Percentiles rank a stretch among this genome's conserved stretches.
Conservation (phyloP, 1,140 invertebrate genomes). For the Laupala kohalensis region DNA sequence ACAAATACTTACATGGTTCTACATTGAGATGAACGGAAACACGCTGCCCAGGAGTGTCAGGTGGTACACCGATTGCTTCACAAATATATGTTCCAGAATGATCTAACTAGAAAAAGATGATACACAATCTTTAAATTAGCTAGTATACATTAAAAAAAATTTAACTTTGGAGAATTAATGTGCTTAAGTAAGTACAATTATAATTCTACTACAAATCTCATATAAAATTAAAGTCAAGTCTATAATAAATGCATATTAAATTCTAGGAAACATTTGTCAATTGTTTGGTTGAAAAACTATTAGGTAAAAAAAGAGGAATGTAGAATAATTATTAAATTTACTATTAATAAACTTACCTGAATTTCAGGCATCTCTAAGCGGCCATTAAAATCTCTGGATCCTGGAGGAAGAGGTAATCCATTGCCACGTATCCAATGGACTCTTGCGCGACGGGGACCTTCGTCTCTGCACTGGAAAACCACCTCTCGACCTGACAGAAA, state of each 20-base stretch:
- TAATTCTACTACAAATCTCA: too few relatives aligned
- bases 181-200: too few relatives aligned
- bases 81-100: slow-evolving; percentile 72
- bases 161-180: too few relatives aligned
- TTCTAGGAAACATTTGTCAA: too few relatives aligned
- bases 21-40: slow-evolving; percentile 52
- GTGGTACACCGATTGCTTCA: slow-evolving; percentile 54
- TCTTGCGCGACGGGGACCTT: slow-evolving; percentile 56
- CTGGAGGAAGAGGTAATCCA: slow-evolving; percentile 52
- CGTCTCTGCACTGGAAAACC: slow-evolving; percentile 82
- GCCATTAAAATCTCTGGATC: slow-evolving; percentile 54
- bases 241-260: too few relatives aligned
- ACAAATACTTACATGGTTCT: slow-evolving; percentile 51
- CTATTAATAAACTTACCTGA: slow-evolving; percentile 39
- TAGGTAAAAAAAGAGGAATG: too few relatives aligned
- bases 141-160: too few relatives aligned
- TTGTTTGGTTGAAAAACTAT: too few relatives aligned
- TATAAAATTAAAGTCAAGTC: too few relatives aligned
- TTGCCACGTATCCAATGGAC: slow-evolving; percentile 64
- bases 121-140: too few relatives aligned
- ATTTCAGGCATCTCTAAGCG: slow-evolving; percentile 76
- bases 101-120: slow-evolving; percentile 38
- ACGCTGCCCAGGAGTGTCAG: slow-evolving; percentile 31
- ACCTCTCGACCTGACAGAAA: slow-evolving; percentile 82
- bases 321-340: too few relatives aligned